Evolutionary conservation across 2,113 vertebrate genomes (phyloP).

Genomic region (Protobothrops mucrosquamatus): DNA sequence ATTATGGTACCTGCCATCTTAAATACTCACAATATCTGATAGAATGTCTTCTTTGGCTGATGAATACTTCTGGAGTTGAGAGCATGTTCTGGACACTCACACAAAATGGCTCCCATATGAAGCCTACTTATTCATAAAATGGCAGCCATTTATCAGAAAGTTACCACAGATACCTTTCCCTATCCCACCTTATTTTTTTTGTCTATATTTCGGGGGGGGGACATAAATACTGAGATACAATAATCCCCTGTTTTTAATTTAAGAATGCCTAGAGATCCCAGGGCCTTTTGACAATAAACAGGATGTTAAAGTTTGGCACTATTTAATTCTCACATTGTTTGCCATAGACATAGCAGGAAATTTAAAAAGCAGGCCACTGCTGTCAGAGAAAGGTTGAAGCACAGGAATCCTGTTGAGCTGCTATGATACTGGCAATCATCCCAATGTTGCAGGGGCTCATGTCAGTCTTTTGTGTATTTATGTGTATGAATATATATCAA

Average conservation of each 20-base stretch:
- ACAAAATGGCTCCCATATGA: background rate
- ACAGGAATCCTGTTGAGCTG: too few species aligned
- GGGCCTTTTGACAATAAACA: background rate
- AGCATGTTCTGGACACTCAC: background rate
- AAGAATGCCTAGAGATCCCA: background rate
- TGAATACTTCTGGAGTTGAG: background rate
- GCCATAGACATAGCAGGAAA: background rate
- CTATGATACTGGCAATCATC: background rate
- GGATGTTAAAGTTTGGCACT: background rate
- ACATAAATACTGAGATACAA: background rate
- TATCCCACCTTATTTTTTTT: background rate
- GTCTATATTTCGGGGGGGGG: background rate
- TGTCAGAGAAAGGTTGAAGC: background rate
- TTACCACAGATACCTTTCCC: background rate
- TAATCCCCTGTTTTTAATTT: background rate
- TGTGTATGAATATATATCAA: background rate
- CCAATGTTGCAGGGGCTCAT: background rate
- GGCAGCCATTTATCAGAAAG: background rate
- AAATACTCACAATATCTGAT: background rate
- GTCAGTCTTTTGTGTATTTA: background rate
- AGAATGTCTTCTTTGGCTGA: background rate
- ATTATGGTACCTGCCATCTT: background rate
- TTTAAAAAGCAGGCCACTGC: background rate
- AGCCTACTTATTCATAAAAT: background rate
- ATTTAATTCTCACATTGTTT: background rate